phyloP scores from a whole-genome alignment of 2,797 vertebrate genomes.

The Rhabdophis nuchalis region DNA sequence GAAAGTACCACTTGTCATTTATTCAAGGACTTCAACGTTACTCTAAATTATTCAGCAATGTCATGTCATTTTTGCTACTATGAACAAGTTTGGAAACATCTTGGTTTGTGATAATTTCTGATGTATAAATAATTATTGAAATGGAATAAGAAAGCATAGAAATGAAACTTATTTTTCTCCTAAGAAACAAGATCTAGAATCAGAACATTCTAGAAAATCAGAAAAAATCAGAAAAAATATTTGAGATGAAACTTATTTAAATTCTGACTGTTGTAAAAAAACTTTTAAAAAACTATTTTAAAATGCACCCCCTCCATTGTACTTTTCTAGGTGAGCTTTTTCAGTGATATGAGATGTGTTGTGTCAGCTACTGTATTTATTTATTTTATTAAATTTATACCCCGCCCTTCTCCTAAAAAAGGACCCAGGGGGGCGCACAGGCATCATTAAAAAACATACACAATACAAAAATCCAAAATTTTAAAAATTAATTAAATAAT shows the following conservation, averaged over 20 bases:
- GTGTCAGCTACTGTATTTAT: neutral
- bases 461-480: no score
- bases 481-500: no score
- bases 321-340: neutral
- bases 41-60: constrained; percentile 21
- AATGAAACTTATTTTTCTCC: neutral
- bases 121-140: constrained; percentile 5
- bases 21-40: neutral
- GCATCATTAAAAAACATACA: no score
- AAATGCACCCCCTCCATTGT: neutral
- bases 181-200: neutral
- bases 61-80: constrained; percentile 15
- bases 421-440: no score
- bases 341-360: neutral
- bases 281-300: neutral
- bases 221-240: neutral
- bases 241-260: neutral
- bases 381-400: no score
- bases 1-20: neutral
- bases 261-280: neutral
- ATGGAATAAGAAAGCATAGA: neutral
- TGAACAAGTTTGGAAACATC: neutral
- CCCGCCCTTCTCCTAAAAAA: no score
- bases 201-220: no score
- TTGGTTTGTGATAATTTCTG: constrained; percentile 9